Percentiles rank a stretch among this genome's conserved stretches.
Evolutionary conservation across 2,113 vertebrate species (phyloP).

Genomic region (Oryzias javanicus): DNA sequence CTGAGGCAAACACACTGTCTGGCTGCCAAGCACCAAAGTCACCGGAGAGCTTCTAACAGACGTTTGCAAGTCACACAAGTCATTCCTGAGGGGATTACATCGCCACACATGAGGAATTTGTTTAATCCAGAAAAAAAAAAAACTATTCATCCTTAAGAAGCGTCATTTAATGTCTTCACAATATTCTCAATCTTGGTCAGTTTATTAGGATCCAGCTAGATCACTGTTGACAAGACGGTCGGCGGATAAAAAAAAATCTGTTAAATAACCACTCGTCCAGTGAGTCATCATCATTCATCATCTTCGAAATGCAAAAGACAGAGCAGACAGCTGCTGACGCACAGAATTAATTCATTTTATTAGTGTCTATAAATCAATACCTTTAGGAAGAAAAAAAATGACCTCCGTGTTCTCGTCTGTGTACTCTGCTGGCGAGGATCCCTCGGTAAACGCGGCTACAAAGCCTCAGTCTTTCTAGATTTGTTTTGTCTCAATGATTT

Average conservation of each 20-base stretch:
- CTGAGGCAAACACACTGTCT: not conserved
- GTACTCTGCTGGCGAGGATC: not conserved
- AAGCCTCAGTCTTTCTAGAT: not conserved
- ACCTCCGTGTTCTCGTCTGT: not conserved
- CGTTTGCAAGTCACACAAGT: slow-evolving; percentile 12
- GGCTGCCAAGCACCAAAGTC: slow-evolving; percentile 12
- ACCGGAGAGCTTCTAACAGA: slow-evolving; percentile 11
- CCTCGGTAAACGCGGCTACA: not conserved
- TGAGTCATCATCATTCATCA: slow-evolving; percentile 20
- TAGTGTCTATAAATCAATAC: not conserved
- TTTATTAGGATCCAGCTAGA: not conserved
- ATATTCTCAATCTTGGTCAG: slow-evolving; percentile 7
- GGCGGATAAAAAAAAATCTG: slow-evolving; percentile 12
- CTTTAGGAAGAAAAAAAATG: not conserved
- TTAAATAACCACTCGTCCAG: slow-evolving; percentile 7
- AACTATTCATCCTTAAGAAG: slow-evolving; percentile 5
- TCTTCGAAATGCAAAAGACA: slow-evolving; percentile 8
- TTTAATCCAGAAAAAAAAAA: not conserved
- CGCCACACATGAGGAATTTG: not conserved
- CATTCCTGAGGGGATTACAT: not conserved
- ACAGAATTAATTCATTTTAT: not conserved
- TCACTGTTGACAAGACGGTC: slow-evolving; percentile 9
- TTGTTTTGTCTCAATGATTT: not conserved
- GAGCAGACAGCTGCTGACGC: not conserved
- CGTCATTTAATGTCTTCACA: slow-evolving; percentile 5